Percentiles rank a stretch among this genome's conserved stretches.
phyloP scores from a whole-genome alignment of 2,888 invertebrate genomes.

The Adelognathus sp. region DNA sequence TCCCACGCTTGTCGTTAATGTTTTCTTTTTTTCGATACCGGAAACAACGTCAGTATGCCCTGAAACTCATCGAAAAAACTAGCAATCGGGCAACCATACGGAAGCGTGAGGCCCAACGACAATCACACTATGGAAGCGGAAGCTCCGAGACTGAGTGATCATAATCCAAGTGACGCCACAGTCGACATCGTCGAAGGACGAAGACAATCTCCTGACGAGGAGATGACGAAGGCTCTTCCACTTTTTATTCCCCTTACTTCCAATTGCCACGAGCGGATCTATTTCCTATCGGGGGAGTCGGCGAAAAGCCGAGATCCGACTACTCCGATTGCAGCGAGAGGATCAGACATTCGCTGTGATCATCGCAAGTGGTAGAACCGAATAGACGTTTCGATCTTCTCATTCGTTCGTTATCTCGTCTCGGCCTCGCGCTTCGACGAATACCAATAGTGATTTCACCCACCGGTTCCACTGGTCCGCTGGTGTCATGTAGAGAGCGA shows the following conservation, averaged over 20 bases:
- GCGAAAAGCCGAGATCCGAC: slow-evolving; percentile 39
- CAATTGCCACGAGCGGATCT: slow-evolving; percentile 71
- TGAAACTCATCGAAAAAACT: too few relatives aligned
- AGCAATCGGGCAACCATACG: too few relatives aligned
- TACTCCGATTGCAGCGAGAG: slow-evolving; percentile 40
- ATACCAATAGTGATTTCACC: slow-evolving; percentile 6
- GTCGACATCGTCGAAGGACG: slow-evolving; percentile 60
- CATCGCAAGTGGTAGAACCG: background rate
- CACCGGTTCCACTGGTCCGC: background rate
- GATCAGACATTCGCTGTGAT: slow-evolving; percentile 4
- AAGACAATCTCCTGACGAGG: slow-evolving; percentile 81
- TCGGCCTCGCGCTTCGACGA: background rate
- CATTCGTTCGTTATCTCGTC: slow-evolving; percentile 44
- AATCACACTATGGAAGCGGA: slow-evolving; percentile 48
- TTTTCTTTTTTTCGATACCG: too few relatives aligned
- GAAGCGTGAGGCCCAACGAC: background rate
- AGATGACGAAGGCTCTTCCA: slow-evolving; percentile 73
- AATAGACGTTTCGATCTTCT: slow-evolving; percentile 14
- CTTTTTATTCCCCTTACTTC: slow-evolving; percentile 47
- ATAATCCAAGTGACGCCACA: slow-evolving; percentile 29
- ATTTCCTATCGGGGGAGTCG: slow-evolving; percentile 77
- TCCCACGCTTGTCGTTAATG: too few relatives aligned
- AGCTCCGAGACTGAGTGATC: slow-evolving; percentile 35
- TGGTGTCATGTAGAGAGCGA: slow-evolving; percentile 11
- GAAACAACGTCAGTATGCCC: too few relatives aligned